These are phyloP conservation scores for Turritopsis dohrnii DNA, from an alignment of 30 jellyfish, hydroid and myxozoan species.

Conservation along the genomic window DNA sequence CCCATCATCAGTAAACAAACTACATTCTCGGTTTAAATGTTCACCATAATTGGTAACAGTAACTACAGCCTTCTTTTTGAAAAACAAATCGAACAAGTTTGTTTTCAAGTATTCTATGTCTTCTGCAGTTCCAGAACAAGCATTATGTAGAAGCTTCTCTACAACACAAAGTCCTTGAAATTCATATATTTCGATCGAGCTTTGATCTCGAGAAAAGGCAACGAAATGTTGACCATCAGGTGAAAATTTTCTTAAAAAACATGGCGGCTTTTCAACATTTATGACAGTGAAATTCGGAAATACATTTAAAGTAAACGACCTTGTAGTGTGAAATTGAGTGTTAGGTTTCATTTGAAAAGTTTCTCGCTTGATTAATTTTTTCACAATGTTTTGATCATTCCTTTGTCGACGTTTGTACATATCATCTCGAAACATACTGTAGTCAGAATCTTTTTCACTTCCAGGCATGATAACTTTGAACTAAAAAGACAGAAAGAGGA, in stretches of 20 bases:
- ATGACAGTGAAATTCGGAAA: slow-evolving; percentile 93
- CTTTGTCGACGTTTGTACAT: slow-evolving; percentile 24
- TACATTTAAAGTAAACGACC: slow-evolving; percentile 70
- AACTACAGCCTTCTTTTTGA: slow-evolving; percentile 73
- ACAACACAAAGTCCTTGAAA: slow-evolving; percentile 96
- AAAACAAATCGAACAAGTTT: slow-evolving; percentile 63
- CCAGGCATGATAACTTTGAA: background rate
- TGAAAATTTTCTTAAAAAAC: slow-evolving; percentile 92
- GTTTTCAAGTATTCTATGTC: slow-evolving; percentile 46
- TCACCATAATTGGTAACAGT: slow-evolving; percentile 85
- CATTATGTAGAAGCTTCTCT: slow-evolving; percentile 53
- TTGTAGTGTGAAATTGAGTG: slow-evolving; percentile 79
- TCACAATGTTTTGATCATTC: slow-evolving; percentile 30
- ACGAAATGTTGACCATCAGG: slow-evolving; percentile 98
- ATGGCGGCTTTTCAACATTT: slow-evolving; percentile 97
- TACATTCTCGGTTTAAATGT: slow-evolving; percentile 93
- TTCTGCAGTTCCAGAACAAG: slow-evolving; percentile 27
- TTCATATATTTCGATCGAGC: slow-evolving; percentile 92
- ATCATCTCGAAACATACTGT: slow-evolving; percentile 33
- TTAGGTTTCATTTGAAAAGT: slow-evolving; percentile 43
- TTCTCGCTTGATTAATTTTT: slow-evolving; percentile 36
- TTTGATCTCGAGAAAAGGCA: slow-evolving; percentile 98
- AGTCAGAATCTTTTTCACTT: slow-evolving; percentile 5
- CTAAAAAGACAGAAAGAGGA: background rate
- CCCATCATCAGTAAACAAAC: slow-evolving; percentile 95